Base-by-base conservation (phyloP, 2,888 invertebrate genomes). In the Noctua janthe region DNA sequence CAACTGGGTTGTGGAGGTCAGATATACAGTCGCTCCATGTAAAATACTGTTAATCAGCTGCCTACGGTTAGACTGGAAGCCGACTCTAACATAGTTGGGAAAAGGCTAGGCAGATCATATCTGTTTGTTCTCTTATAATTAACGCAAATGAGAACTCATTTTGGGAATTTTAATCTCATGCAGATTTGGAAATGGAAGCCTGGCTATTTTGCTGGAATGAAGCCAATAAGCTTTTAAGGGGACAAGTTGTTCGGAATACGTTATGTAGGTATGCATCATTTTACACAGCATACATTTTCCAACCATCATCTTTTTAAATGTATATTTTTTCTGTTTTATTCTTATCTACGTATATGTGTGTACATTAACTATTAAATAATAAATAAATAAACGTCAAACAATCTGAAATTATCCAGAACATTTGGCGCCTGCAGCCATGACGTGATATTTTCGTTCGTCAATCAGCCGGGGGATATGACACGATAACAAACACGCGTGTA, bases 401-500 rank as follows among this genome's bases (percentile, higher is more conserved):
- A 39, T 11, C 13, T 15, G 15, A 15, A 43, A 71, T 76, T 74
- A 8, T 39, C 15, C 56, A 8, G 70, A 67, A 67, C 7, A 71
- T 66, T 10, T 54, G 64, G 75, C 80, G 11, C 71, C 62, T 71
- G 5, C 39, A 56, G 1, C 13, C n/a, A 39, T 56, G 47, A 62
- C 70, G 77, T 13, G 23, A 74, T 84, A n/a, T 80, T 74, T 80
- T 67, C 62, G 75, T 70, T 74, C 43, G 69, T 83, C 80, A 81
- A 81, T 78, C 84, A 80, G 29, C 29, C 62, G 23, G 2, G 29
- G 7, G 54, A 59, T 74, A 84, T 74, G 82, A 79, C 80, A 66
- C 51, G 71, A 84, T 74, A 84, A 66, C 80, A 81, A 83, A 83
- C 76, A 78, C 15, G 51, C 51, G 49, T 54, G 71, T 86, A 51